These are phyloP conservation scores for Metaphire vulgaris DNA, from an alignment of 1,140 invertebrate genomes.

Conservation along the genomic window DNA sequence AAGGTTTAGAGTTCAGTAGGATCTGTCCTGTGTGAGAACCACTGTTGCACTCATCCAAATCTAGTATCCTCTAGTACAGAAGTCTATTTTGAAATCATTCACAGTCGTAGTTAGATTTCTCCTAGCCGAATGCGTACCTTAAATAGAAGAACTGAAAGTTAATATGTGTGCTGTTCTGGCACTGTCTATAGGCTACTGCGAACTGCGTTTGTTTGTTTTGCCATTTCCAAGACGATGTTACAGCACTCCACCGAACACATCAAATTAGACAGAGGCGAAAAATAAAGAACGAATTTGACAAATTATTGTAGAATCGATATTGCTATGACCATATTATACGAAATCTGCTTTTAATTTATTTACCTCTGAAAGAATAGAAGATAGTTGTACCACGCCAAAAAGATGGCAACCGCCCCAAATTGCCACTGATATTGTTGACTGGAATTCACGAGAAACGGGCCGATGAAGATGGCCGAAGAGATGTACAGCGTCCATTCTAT, in stretches of 20 bases:
- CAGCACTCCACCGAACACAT: neutral
- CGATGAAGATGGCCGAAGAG: slow-evolving; percentile 53
- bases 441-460: slow-evolving; percentile 58
- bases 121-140: no score
- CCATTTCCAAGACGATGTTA: neutral
- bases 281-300: no score
- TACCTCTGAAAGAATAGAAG: slow-evolving; percentile 72
- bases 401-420: slow-evolving; percentile 64
- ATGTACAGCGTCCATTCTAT: slow-evolving; percentile 67
- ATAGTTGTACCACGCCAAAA: slow-evolving; percentile 80
- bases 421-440: slow-evolving; percentile 50
- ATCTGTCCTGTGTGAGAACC: no score
- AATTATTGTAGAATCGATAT: no score
- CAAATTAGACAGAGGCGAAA: neutral
- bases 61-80: no score
- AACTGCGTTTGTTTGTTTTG: neutral
- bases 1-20: no score
- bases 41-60: no score
- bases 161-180: neutral
- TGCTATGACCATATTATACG: no score
- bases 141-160: no score
- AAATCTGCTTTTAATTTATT: neutral
- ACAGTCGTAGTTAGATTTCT: no score
- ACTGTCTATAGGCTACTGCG: neutral
- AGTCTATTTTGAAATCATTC: no score